phyloP scores from a whole-genome alignment of 2,113 vertebrate species.

The Tylochromis polylepis region DNA sequence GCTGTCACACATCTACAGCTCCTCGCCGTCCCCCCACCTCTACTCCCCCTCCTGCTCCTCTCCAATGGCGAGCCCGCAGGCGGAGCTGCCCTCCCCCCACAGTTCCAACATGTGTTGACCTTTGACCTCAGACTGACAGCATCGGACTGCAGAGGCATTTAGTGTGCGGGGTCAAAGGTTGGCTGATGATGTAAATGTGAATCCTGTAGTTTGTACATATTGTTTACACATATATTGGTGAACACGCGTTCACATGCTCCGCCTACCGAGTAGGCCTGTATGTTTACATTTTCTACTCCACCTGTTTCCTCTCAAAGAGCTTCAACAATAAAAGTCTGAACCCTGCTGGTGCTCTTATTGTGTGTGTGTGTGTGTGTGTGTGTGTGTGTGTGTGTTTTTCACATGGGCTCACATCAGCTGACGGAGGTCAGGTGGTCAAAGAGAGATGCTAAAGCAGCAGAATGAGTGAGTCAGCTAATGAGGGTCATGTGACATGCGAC shows the following conservation, averaged over 20 bases:
- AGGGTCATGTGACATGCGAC: background rate
- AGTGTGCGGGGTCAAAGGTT: background rate
- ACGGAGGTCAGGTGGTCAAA: too few relatives aligned
- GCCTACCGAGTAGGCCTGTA: constrained; percentile 98
- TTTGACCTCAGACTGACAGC: background rate
- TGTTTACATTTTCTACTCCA: constrained; percentile 91
- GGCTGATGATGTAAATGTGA: constrained; percentile 72
- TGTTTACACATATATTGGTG: constrained; percentile 32
- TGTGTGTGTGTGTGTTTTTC: background rate
- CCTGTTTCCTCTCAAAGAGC: constrained; percentile 75
- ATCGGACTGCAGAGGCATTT: background rate
- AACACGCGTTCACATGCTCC: constrained; percentile 3
- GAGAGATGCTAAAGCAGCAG: too few relatives aligned
- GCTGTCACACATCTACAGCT: constrained; percentile 25
- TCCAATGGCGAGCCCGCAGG: constrained; percentile 76
- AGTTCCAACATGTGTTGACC: constrained; percentile 84
- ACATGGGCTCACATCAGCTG: background rate
- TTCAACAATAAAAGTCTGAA: constrained; percentile 81
- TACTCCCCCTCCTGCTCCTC: constrained; percentile 75
- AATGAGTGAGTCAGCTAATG: background rate
- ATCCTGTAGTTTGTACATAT: constrained; percentile 75
- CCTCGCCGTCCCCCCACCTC: background rate
- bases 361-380: background rate
- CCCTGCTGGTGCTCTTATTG: background rate
- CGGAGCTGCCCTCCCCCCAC: constrained; percentile 82